Conservation (phyloP, 2,888 invertebrate genomes). For the Tolmerus cingulatus region DNA sequence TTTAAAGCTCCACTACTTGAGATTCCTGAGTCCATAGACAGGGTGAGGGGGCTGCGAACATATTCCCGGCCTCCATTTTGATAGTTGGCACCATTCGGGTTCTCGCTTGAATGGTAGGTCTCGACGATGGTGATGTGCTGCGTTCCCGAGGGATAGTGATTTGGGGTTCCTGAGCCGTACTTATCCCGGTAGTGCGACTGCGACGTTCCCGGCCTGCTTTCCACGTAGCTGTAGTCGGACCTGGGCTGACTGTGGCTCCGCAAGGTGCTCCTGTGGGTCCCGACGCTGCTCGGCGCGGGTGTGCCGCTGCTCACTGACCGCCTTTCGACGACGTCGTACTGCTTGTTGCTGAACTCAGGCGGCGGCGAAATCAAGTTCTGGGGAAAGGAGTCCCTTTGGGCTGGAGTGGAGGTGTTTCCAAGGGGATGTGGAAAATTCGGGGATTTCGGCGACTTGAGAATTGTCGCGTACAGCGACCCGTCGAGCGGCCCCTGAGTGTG, state of each 20-base stretch:
- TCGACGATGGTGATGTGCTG: constrained; percentile 48
- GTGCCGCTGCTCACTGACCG: constrained; percentile 48
- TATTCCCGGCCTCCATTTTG: constrained; percentile 50
- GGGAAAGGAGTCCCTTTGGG: not conserved
- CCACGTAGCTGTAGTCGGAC: constrained; percentile 44
- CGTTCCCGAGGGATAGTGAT: constrained; percentile 47
- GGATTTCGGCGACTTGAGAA: constrained; percentile 57
- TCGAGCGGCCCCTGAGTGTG: constrained; percentile 87
- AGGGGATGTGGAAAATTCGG: constrained; percentile 46
- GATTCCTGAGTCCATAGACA: constrained; percentile 92
- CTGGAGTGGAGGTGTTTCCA: not conserved
- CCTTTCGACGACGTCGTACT: constrained; percentile 34
- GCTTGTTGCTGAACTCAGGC: constrained; percentile 50
- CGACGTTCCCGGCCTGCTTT: constrained; percentile 51
- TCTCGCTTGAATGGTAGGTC: constrained; percentile 48
- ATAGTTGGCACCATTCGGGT: constrained; percentile 41
- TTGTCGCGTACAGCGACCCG: constrained; percentile 88
- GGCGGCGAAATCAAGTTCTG: constrained; percentile 50
- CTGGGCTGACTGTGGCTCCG: constrained; percentile 30
- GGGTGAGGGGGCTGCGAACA: constrained; percentile 71
- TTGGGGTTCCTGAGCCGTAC: constrained; percentile 2
- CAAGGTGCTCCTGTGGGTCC: constrained; percentile 36
- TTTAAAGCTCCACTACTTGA: constrained; percentile 63
- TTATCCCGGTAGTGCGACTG: constrained; percentile 50
- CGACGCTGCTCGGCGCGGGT: constrained; percentile 42